These are phyloP conservation scores for Xanthorhoe designata DNA, from an alignment of 2,888 invertebrate species.

Conservation along the genomic window DNA sequence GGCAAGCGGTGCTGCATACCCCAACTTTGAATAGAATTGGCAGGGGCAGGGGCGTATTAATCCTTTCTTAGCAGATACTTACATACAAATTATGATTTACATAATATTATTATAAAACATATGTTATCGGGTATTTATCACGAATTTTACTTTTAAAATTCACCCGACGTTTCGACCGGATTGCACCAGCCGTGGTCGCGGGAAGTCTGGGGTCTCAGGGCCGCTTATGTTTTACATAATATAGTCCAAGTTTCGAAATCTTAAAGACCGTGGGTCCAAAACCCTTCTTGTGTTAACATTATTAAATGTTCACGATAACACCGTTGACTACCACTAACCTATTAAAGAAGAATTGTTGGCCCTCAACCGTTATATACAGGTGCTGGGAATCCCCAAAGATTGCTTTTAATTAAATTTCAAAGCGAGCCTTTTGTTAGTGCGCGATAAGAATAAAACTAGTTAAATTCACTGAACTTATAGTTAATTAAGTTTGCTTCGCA, in stretches of 20 bases:
- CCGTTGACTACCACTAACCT: slow-evolving; percentile 57
- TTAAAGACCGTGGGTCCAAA: slow-evolving; percentile 44
- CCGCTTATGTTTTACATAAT: not conserved
- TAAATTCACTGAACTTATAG: slow-evolving; percentile 26
- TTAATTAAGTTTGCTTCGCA: slow-evolving; percentile 28
- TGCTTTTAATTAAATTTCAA: slow-evolving; percentile 67
- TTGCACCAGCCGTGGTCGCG: too few species aligned
- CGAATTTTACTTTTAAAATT: too few species aligned
- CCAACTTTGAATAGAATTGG: too few species aligned
- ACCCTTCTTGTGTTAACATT: slow-evolving; percentile 61
- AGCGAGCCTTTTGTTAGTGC: slow-evolving; percentile 44
- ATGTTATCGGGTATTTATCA: too few species aligned
- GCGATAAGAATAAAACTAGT: slow-evolving; percentile 45
- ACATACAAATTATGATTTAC: not conserved
- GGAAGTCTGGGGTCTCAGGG: too few species aligned
- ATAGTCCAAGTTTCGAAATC: slow-evolving; percentile 22
- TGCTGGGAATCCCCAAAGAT: slow-evolving; percentile 56
- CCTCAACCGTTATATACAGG: slow-evolving; percentile 62
- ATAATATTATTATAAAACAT: too few species aligned
- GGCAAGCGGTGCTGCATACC: too few species aligned
- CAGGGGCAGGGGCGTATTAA: too few species aligned
- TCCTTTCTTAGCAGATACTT: too few species aligned
- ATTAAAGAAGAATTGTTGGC: slow-evolving; percentile 71
- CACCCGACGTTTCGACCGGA: too few species aligned
- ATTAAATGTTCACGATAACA: slow-evolving; percentile 73